phyloP scores from a whole-genome alignment of 2,797 vertebrate genomes.

The Siniperca obscura region DNA sequence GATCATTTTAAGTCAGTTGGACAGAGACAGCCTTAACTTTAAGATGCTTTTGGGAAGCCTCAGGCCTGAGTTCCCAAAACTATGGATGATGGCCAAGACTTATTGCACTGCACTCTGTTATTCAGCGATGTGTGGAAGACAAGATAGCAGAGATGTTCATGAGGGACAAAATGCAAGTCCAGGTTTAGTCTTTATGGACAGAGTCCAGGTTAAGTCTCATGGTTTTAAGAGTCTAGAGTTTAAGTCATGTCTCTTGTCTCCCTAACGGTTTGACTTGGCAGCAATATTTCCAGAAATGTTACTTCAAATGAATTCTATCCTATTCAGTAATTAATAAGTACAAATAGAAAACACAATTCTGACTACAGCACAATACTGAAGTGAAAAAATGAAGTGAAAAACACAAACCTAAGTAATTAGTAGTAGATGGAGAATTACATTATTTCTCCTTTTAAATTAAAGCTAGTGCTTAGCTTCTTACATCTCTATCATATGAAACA shows the following conservation, averaged over 20 bases:
- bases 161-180: slow-evolving; percentile 17
- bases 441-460: background rate
- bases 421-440: background rate
- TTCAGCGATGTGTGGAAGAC: slow-evolving; percentile 10
- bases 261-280: background rate
- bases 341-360: background rate
- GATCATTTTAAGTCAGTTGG: slow-evolving; percentile 72
- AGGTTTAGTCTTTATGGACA: background rate
- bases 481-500: background rate
- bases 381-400: background rate
- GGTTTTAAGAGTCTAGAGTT: slow-evolving; percentile 25
- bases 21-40: slow-evolving; percentile 62
- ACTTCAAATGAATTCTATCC: background rate
- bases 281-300: background rate
- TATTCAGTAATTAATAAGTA: background rate
- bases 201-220: slow-evolving; percentile 16
- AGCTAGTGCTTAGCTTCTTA: background rate
- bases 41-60: slow-evolving; percentile 65
- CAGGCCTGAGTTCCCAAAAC: slow-evolving; percentile 52
- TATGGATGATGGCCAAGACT: slow-evolving; percentile 40
- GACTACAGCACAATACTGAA: background rate
- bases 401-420: background rate
- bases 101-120: slow-evolving; percentile 19
- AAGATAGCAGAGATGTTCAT: slow-evolving; percentile 6
- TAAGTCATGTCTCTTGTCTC: background rate